Base-by-base conservation (phyloP, 2,113 vertebrate species). In the Etheostoma spectabile region DNA sequence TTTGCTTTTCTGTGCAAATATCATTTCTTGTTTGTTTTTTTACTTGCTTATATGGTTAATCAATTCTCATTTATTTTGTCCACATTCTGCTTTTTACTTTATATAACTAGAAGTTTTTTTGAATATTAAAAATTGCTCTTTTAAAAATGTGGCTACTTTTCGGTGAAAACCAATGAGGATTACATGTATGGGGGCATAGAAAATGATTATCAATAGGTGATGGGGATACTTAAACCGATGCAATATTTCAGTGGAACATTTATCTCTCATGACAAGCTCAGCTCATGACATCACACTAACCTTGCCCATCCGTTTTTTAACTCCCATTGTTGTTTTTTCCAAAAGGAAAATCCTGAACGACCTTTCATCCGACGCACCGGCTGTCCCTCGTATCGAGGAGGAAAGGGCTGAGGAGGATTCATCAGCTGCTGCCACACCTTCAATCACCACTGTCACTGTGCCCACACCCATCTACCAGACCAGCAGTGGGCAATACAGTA, bases 401-500 rank as follows among this genome's bases (percentile, higher is more conserved):
- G 98, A 99, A 81, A 99, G 97, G 82, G 97, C 97, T 0, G 98
- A 99, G 94, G 98, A 99, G 72, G 98, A 99, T 78, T 94, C 96
- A 33, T 77, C 80, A 1, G 70, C 46, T 6, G 80, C 53, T 8
- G 88, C 84, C 27, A 95, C 96, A 15, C 97, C 96, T 53, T 94
- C 98, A 79, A 98, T 99, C 91, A 97, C 97, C 90, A 99, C 98
- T 18, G 97, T 99, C 33, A 98, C 98, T 2, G 95, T 99, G 94
- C 98, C 98, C 89, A 97, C 98, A 24, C 98, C 98, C 15, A 99
- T 99, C 91, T 99, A 99, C 92, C 98, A 99, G 93, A 99, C 98
- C 81, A 99, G 98, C 96, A 99, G 96, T 72, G 98, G 98, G 69
- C 98, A 99, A 90, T 99, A 99, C 92, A 99, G 98, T 99, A 56